Percentiles rank a stretch among this genome's conserved stretches.
phyloP scores from a whole-genome alignment of 2,113 vertebrate genomes.

The Tonatia bakeri region DNA sequence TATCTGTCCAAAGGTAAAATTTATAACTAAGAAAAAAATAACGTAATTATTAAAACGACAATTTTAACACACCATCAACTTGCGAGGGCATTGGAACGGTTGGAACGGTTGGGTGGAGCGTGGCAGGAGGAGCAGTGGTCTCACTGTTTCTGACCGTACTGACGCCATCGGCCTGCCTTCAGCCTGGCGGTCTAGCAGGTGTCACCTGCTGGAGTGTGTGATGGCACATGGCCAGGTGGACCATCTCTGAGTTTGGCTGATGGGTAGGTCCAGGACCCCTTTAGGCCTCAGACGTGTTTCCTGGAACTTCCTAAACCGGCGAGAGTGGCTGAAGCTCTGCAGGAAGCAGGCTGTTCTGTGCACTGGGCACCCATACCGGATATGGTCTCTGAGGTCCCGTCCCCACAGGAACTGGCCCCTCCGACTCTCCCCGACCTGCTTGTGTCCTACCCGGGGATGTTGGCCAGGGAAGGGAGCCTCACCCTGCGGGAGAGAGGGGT shows the following conservation, averaged over 20 bases:
- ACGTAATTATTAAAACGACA: background rate
- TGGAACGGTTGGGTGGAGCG: background rate
- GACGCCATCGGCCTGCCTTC: fast-evolving
- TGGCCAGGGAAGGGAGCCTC: background rate
- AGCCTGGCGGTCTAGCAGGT: background rate
- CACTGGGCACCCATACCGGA: too few relatives aligned
- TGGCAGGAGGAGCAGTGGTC: background rate
- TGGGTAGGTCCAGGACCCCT: background rate
- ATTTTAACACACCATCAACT: background rate
- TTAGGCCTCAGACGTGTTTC: background rate
- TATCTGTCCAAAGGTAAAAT: background rate
- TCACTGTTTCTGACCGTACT: fast-evolving
- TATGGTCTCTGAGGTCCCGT: background rate
- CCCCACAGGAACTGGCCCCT: too few relatives aligned
- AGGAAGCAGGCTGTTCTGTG: too few relatives aligned
- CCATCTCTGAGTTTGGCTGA: background rate
- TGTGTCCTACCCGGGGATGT: background rate
- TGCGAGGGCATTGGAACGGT: background rate
- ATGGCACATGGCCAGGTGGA: fast-evolving
- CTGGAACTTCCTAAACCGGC: background rate
- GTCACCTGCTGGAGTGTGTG: fast-evolving
- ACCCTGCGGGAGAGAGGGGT: background rate
- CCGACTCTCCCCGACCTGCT: background rate
- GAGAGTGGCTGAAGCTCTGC: background rate
- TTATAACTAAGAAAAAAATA: background rate